A percentile compares a stretch with the other conserved stretches of the same genome.
Conservation (phyloP, 2,113 vertebrate species). For the Engraulis encrasicolus region DNA sequence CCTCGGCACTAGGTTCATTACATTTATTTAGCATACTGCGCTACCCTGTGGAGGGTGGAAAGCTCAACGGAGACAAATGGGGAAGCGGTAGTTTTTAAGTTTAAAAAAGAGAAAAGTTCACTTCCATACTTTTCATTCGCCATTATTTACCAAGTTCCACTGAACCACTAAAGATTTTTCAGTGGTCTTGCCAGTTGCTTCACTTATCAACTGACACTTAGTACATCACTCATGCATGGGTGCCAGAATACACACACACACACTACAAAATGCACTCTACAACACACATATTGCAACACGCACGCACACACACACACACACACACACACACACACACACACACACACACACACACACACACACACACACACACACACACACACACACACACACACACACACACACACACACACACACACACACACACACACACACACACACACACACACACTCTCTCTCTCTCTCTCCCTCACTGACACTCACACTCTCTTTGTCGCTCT, state of each 20-base stretch:
- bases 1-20: not conserved
- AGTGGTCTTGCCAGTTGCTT: not conserved
- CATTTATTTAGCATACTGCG: not conserved
- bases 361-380: not conserved
- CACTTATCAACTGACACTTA: not conserved
- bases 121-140: not conserved
- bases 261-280: no score
- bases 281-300: not conserved
- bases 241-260: no score
- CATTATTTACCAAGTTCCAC: not conserved
- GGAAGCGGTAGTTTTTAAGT: not conserved
- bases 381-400: not conserved
- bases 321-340: not conserved
- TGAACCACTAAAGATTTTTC: not conserved
- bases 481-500: no score
- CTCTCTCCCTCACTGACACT: no score
- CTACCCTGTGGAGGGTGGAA: not conserved
- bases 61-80: not conserved
- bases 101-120: not conserved
- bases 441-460: no score
- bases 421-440: not conserved
- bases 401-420: not conserved
- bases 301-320: not conserved
- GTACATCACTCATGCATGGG: not conserved
- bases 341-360: not conserved